Evolutionary conservation across 2,888 invertebrate genomes (phyloP), one percentile per base, ranked within the genome.

Genomic region (Pedicia rivosa): DNA sequence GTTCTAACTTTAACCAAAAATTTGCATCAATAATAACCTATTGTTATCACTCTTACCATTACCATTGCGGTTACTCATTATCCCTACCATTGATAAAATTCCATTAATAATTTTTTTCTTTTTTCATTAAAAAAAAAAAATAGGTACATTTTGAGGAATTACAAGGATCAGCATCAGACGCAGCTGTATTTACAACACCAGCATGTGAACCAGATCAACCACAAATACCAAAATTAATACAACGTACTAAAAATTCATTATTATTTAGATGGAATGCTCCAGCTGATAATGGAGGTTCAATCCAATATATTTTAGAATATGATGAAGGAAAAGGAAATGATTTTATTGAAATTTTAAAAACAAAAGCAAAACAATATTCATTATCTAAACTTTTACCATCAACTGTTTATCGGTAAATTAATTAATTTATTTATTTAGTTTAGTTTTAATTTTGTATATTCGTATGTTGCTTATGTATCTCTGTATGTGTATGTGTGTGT

Each of bases 131-230:
- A n/a, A n/a, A n/a, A n/a, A n/a, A n/a, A n/a, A n/a, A n/a, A n/a
- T 35, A 54, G 48, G 53, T 52, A 13, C 57, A 58, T 45, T 63
- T 80, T 43, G 81, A 84, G 45, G 76, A 75, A 52, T 55, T 78
- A 43, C 74, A 75, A 44, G 86, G 86, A 36, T 70, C 73, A 26
- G 74, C 78, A 7, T 81, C 82, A 41, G 79, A 80, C 51, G 76
- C 82, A 38, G 74, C 78, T 41, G 76, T 75, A 47, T 87, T 90
- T 64, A 72, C 72, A 45, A 90, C 90, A 22, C 77, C 78, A 15
- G 59, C 80, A 40, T 86, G 86, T 53, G 80, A 81, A 50, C 88
- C 90, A 15, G 86, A 81, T 48, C 78, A 78, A 7, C 70, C 74
- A 48, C 59, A 73, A 37, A 75, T 83, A 34, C 82, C 82, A 34